Evolutionary conservation across 2,888 invertebrate genomes (phyloP), one percentile per base, ranked within the genome.

Genomic region (Volucella bombylans): DNA sequence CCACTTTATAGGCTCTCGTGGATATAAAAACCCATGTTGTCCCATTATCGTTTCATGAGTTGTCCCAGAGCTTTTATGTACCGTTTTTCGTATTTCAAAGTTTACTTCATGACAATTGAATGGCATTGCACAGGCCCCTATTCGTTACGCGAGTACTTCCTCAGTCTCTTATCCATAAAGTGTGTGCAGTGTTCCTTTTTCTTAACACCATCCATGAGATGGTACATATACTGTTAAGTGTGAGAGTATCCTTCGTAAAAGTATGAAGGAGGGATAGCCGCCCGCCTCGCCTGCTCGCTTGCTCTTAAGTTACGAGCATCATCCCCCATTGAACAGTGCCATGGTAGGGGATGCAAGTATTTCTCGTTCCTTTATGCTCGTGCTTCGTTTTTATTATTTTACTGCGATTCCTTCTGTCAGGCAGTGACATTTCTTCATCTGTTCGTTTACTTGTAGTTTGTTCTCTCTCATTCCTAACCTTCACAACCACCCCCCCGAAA

Each of bases 351-450:
- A 31, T 31, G 31, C 31, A 31, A 31, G 31, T 71, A 69, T 67
- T 82, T 69, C 64, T 73, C 73, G 68, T 83, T 74, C 74, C 69
- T 76, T 76, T 76, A 31, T 64, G 23, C 47, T 62, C 23, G 52
- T 38, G 18, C 52, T 77, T 77, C 72, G 62, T 64, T 73, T 80
- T 77, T 85, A 77, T 77, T 85, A 77, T 81, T 85, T 80, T 39
- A 62, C 76, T 80, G 65, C 65, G 65, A 74, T 71, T 64, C 54
- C 76, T 80, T 55, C 55, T 80, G 81, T 81, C 81, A 81, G 71
- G 67, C 81, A 81, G 80, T 85, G 85, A 81, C 81, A 81, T 85
- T 85, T 85, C 85, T 85, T 81, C 77, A 81, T 68, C 71, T 67
- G 61, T 39, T 64, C 43, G 6, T 31, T 6, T 31, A 31, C 31